Evolutionary conservation across 2,888 invertebrate genomes (phyloP), one percentile per base, ranked within the genome.

Genomic region (Cantharis lateralis): DNA sequence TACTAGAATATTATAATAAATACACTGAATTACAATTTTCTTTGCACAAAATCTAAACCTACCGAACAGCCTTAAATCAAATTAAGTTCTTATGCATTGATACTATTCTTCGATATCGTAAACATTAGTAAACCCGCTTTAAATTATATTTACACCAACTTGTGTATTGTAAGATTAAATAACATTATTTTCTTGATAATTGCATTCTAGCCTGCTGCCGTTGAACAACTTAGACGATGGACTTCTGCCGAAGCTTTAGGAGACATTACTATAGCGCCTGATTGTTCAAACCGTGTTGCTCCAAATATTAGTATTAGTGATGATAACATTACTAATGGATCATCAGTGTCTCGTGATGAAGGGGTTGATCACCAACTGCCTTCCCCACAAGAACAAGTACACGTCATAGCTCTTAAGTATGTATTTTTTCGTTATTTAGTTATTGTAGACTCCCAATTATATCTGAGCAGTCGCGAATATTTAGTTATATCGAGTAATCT

Each of bases 321-420:
- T 48, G 91, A 90, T n/a, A 87, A 88, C 78, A 87, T 88, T 82
- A 89, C 90, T 2, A 91, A 87, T 79, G 87, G 89, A 48, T 88
- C 89, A 72, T 86, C 89, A 70, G 86, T 90, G 13, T 91, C 92
- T 2, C 91, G 92, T 73, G 92, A 92, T 83, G 93, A 93, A 87
- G 94, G 93, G 82, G 92, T 95, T 83, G 95, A 96, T 89, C 95
- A 96, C 89, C 93, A 95, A 87, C 90, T 96, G 84, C 96, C 96
- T 69, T 95, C 96, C 81, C 96, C 96, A 61, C 95, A 95, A 87
- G 96, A 96, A 88, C 95, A 95, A 89, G 91, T 95, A 81, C 92
- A 94, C 88, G 93, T 94, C 83, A 92, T 95, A 86, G 95, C 95
- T 83, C 92, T 94, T 86, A 95, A 94, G 95, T 95, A 90, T 90